These are phyloP conservation scores for Oxystoma pomonae DNA, from an alignment of 2,888 invertebrate species.

Conservation along the genomic window DNA sequence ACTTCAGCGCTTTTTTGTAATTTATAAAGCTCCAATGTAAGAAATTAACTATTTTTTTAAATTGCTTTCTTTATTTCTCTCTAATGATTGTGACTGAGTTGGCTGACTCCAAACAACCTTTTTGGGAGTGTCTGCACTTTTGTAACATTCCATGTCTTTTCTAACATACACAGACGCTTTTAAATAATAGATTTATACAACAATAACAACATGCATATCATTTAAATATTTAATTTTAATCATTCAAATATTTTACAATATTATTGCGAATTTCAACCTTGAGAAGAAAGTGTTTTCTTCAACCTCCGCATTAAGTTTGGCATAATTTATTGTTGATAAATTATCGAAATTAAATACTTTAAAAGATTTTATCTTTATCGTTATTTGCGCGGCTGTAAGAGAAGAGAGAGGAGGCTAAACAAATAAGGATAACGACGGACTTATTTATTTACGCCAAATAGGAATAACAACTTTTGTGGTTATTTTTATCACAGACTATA, in stretches of 20 bases:
- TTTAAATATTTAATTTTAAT: neutral
- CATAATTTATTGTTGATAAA: neutral
- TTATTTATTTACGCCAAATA: too few relatives aligned
- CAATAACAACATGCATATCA: neutral
- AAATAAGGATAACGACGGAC: too few relatives aligned
- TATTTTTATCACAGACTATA: too few relatives aligned
- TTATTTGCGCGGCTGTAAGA: too few relatives aligned
- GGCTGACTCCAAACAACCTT: neutral
- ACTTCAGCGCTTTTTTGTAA: too few relatives aligned
- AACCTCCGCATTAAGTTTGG: neutral
- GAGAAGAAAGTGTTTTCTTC: neutral
- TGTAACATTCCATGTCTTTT: neutral
- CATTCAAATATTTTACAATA: neutral
- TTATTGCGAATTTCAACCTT: neutral
- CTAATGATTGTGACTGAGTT: too few relatives aligned
- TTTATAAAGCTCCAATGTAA: too few relatives aligned
- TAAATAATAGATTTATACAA: neutral
- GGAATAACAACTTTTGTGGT: too few relatives aligned
- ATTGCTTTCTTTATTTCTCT: too few relatives aligned
- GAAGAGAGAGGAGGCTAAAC: too few relatives aligned
- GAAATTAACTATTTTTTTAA: too few relatives aligned
- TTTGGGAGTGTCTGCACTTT: neutral
- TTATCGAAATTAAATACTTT: neutral
- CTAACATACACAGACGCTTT: neutral
- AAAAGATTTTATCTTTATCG: too few relatives aligned